Conservation (phyloP, 2,113 vertebrate species). For the Sapajus apella region DNA sequence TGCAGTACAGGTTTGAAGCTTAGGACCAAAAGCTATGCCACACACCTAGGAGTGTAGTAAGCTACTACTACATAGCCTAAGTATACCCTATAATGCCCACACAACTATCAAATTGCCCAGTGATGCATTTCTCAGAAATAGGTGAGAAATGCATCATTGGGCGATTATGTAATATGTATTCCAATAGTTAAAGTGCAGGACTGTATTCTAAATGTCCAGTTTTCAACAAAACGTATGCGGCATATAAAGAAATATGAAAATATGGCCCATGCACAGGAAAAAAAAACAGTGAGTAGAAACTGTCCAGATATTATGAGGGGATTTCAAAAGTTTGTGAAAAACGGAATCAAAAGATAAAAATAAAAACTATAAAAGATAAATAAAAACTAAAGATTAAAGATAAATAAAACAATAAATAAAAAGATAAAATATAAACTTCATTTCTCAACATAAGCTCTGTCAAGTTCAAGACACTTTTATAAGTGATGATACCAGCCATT, state of each 20-base stretch:
- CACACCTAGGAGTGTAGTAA: background rate
- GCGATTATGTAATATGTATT: background rate
- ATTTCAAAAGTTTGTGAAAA: no score
- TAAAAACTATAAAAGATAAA: no score
- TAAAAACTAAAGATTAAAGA: no score
- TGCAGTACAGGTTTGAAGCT: background rate
- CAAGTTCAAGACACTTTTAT: no score
- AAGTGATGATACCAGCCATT: no score
- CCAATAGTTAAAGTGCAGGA: background rate
- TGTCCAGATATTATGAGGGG: no score
- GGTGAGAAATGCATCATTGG: no score
- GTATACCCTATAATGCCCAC: background rate
- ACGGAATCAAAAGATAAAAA: no score
- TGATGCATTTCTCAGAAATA: background rate
- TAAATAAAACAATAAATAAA: no score
- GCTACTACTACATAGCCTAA: background rate
- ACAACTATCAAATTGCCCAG: background rate
- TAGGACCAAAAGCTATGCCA: background rate
- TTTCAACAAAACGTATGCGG: background rate
- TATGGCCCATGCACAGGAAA: background rate
- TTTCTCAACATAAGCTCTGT: no score
- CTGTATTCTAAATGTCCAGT: background rate
- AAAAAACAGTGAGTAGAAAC: background rate
- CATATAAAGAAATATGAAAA: background rate
- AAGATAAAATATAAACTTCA: no score